Evolutionary conservation across 2,113 vertebrate species (phyloP), one percentile per base, ranked within the genome.

Genomic region (Corapipo altera): DNA sequence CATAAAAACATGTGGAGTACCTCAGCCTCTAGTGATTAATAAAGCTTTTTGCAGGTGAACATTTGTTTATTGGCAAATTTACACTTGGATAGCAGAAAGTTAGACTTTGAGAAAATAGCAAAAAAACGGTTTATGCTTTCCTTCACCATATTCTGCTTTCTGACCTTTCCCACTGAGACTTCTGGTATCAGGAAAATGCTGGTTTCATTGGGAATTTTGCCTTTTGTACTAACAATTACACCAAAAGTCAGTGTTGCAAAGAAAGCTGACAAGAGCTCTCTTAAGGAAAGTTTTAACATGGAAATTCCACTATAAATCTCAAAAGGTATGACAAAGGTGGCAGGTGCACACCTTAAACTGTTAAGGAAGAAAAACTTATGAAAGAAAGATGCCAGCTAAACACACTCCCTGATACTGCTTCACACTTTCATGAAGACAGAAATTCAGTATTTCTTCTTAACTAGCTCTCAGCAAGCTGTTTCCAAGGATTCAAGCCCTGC

Each of bases 151-250:
- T 74, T 52, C 59, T 66, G 37, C 52, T 83, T 94, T 84, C 55
- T 54, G 37, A 87, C 39, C n/a, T 77, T 80, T 83, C 69, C 28
- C 26, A 44, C 27, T 28, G 27, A 72, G 35, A 83, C 12, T 91
- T 93, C 21, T 5, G 9, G 27, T 58, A n/a, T 12, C 69, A 85
- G 22, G 55, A 80, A 73, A 84, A 66, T 87, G 39, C 55, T 69
- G 20, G 9, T 18, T 52, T 95, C 20, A 85, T 59, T 46, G 26
- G 18, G 75, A 92, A 95, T 86, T 95, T 43, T 77, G 57, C 43
- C 85, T 93, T 85, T 87, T 86, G 39, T 86, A 65, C 78, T 95
- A 94, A 91, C 23, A 89, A 89, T 52, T 58, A 85, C 70, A 89
- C 81, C 67, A 88, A 54, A 93, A 88, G 77, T 81, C 74, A 94